Evolutionary conservation across 2,113 vertebrate species (phyloP).

Genomic region (rabbit (Oryctolagus cuniculus)): mOryCun1.1 NC_091453.1:13790501-13791000

Average conservation of each 20-base stretch:
- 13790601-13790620: no score
- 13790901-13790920: not conserved
- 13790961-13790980: not conserved
- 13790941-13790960: not conserved
- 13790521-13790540: no score
- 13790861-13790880: not conserved
- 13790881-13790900: not conserved
- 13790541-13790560: no score
- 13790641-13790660: no score
- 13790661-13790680: not conserved
- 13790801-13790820: not conserved
- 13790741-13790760: not conserved
- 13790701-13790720: not conserved
- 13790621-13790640: no score
- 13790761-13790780: not conserved
- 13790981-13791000: not conserved
- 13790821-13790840: conserved; percentile 3
- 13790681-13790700: not conserved
- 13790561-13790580: no score
- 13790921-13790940: not conserved
- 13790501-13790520: no score
- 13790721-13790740: not conserved
- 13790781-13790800: not conserved
- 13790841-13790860: not conserved
- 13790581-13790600: no score